A percentile compares a stretch with the other conserved stretches of the same genome.
phyloP scores from a whole-genome alignment of 2,888 invertebrate species.

The Eristalis tenax region DNA sequence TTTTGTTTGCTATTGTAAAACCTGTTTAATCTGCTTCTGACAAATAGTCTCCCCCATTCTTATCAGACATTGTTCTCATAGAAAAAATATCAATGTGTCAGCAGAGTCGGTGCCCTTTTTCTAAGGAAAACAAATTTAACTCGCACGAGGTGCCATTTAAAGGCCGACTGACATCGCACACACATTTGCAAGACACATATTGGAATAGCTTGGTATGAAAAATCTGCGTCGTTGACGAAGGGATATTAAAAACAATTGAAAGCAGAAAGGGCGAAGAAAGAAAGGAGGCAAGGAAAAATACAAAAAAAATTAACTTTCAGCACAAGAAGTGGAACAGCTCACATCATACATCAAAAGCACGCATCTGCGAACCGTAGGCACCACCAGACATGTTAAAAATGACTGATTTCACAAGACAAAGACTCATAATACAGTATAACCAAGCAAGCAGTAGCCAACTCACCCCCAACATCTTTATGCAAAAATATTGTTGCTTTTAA shows the following conservation, averaged over 20 bases:
- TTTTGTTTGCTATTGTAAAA: not conserved
- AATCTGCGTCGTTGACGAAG: slow-evolving; percentile 39
- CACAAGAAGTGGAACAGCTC: slow-evolving; percentile 39
- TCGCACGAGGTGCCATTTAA: slow-evolving; percentile 55
- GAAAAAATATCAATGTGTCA: not conserved
- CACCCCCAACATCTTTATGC: slow-evolving; percentile 27
- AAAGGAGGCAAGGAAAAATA: not conserved
- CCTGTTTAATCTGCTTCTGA: not conserved
- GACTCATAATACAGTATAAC: slow-evolving; percentile 5
- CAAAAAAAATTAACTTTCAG: slow-evolving; percentile 49
- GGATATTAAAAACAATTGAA: slow-evolving; percentile 48
- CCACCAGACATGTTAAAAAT: slow-evolving; percentile 55
- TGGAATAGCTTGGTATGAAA: slow-evolving; percentile 4
- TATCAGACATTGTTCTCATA: not conserved
- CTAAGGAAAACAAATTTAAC: slow-evolving; percentile 40
- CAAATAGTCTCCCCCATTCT: not conserved
- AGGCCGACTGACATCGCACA: slow-evolving; percentile 40
- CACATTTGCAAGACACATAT: slow-evolving; percentile 5
- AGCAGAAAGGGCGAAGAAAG: not conserved
- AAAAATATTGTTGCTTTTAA: slow-evolving; percentile 50
- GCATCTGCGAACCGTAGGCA: slow-evolving; percentile 30
- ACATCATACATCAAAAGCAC: slow-evolving; percentile 37
- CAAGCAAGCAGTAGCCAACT: not conserved
- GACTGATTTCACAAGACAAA: slow-evolving; percentile 56
- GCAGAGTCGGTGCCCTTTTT: not conserved